Conservation (phyloP, 2,113 vertebrate species). For the Centrocercus urophasianus region DNA sequence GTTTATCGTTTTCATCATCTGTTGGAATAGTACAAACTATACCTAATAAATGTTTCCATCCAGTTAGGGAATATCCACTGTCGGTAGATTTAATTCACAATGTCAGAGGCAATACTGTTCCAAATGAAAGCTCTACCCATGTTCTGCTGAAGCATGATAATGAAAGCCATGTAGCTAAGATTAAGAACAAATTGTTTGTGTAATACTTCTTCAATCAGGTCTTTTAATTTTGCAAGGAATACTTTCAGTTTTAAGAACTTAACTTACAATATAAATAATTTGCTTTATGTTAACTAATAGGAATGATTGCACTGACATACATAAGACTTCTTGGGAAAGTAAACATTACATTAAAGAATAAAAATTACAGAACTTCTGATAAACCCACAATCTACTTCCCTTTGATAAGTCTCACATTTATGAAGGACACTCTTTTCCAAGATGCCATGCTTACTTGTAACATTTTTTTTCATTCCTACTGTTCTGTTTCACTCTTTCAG, state of each 20-base stretch:
- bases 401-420: background rate
- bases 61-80: background rate
- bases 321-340: background rate
- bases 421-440: background rate
- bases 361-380: background rate
- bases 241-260: background rate
- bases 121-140: background rate
- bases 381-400: background rate
- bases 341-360: background rate
- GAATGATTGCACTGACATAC: background rate
- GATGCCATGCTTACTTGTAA: background rate
- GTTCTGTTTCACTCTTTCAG: background rate
- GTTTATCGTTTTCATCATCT: background rate
- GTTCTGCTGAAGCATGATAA: background rate
- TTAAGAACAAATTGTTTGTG: background rate
- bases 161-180: background rate
- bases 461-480: background rate
- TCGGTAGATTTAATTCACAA: background rate
- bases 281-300: background rate
- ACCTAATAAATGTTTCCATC: conserved; percentile 7
- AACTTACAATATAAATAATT: background rate
- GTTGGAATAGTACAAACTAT: background rate
- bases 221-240: background rate
- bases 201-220: background rate
- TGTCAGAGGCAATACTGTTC: background rate